Percentiles rank a stretch among this genome's conserved stretches.
phyloP scores from a whole-genome alignment of 2,113 vertebrate genomes.

The Nanorana parkeri region DNA sequence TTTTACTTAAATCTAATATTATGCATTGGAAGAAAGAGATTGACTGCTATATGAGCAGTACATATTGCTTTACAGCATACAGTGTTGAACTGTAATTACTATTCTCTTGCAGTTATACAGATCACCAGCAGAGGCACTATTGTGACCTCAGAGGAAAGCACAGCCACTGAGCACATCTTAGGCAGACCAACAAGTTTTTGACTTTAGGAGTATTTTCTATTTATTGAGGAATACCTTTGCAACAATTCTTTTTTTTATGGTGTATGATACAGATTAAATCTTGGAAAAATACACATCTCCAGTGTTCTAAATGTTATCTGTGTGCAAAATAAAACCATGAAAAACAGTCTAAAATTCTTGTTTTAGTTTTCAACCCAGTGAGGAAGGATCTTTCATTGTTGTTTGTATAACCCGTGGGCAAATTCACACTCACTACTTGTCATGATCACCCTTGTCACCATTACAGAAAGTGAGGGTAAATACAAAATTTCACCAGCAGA shows the following conservation, averaged over 20 bases:
- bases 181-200: background rate
- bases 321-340: conserved; percentile 1
- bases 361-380: too few relatives aligned
- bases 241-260: background rate
- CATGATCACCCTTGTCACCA: too few relatives aligned
- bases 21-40: background rate
- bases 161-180: background rate
- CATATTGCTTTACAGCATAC: too few relatives aligned
- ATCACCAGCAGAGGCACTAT: background rate
- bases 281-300: background rate
- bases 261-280: background rate
- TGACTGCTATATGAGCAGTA: background rate
- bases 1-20: background rate
- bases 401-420: too few relatives aligned
- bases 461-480: too few relatives aligned
- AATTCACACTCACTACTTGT: too few relatives aligned
- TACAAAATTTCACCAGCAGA: too few relatives aligned
- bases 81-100: background rate
- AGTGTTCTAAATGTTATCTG: background rate
- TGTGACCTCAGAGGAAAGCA: background rate
- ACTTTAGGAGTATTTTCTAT: background rate
- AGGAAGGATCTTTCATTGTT: too few relatives aligned
- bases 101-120: background rate
- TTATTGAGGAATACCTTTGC: conserved; percentile 12
- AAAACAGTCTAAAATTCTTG: too few relatives aligned